A percentile compares a stretch with the other conserved stretches of the same genome.
Evolutionary conservation across 2,113 vertebrate species (phyloP).

Genomic region (Ifrita kowaldi): DNA sequence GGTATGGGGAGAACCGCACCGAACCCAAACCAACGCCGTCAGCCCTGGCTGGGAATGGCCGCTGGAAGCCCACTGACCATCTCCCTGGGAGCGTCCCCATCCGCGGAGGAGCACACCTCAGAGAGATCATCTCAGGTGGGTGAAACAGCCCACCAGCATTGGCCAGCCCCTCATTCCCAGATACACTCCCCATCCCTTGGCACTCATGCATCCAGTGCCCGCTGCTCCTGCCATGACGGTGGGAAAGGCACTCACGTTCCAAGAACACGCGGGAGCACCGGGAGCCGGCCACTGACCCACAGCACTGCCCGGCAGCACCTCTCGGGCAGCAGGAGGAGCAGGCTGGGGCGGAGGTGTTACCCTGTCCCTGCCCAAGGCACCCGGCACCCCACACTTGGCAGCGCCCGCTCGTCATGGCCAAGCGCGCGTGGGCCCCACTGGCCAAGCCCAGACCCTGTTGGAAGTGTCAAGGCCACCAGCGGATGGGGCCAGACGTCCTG

Average conservation of each 20-base stretch:
- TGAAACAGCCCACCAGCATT: not conserved
- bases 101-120: not conserved
- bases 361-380: fast-evolving
- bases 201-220: fast-evolving
- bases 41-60: fast-evolving
- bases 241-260: not conserved
- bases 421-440: fast-evolving
- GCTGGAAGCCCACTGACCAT: not conserved
- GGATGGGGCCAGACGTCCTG: not conserved
- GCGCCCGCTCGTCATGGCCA: fast-evolving
- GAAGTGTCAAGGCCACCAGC: not conserved
- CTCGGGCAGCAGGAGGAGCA: fast-evolving
- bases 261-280: fast-evolving
- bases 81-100: fast-evolving
- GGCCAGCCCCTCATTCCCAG: not conserved
- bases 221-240: not conserved
- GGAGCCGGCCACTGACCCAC: fast-evolving
- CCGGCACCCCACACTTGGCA: fast-evolving
- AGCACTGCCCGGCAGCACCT: fast-evolving
- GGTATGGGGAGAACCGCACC: fast-evolving
- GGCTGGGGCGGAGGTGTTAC: not conserved
- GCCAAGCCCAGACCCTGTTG: not conserved
- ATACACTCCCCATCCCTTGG: not conserved
- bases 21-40: fast-evolving
- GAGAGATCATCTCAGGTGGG: fast-evolving